Percentiles rank a stretch among this genome's conserved stretches.
phyloP scores from a whole-genome alignment of 2,797 vertebrate species.

The Hydrophis major region DNA sequence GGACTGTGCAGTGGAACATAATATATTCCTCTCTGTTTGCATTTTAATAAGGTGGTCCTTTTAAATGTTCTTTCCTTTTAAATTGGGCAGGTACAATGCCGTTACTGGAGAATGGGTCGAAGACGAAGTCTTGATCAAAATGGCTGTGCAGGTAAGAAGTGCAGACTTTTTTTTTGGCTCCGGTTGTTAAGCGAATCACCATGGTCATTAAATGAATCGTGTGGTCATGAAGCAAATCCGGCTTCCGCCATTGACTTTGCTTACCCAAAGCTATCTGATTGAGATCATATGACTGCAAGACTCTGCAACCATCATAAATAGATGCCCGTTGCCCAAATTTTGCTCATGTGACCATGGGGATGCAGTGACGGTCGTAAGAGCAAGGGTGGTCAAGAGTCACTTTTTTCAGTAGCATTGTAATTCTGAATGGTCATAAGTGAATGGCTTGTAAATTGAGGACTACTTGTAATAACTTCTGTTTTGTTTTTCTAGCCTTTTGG shows the following conservation, averaged over 20 bases:
- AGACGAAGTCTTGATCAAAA: constrained; percentile 92
- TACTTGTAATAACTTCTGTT: background rate
- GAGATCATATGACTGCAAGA: background rate
- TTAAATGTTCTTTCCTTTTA: background rate
- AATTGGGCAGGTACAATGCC: constrained; percentile 85
- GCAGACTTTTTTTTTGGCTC: background rate
- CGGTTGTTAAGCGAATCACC: background rate
- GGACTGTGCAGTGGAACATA: background rate
- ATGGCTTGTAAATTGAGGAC: background rate
- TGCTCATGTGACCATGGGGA: background rate
- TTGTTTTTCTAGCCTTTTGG: constrained; percentile 85
- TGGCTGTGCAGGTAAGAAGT: constrained; percentile 85
- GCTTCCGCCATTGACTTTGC: background rate
- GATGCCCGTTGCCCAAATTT: background rate
- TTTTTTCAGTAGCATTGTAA: background rate
- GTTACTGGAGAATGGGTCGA: constrained; percentile 88
- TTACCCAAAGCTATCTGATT: background rate
- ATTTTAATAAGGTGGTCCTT: background rate
- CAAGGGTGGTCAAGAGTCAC: background rate
- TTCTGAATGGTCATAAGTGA: background rate
- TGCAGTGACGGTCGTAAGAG: background rate
- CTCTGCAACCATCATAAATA: background rate
- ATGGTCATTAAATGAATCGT: background rate
- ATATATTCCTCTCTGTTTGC: constrained; percentile 6
- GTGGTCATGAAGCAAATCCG: background rate